phyloP scores from a whole-genome alignment of 2,888 invertebrate genomes.

The Agrochola litura region DNA sequence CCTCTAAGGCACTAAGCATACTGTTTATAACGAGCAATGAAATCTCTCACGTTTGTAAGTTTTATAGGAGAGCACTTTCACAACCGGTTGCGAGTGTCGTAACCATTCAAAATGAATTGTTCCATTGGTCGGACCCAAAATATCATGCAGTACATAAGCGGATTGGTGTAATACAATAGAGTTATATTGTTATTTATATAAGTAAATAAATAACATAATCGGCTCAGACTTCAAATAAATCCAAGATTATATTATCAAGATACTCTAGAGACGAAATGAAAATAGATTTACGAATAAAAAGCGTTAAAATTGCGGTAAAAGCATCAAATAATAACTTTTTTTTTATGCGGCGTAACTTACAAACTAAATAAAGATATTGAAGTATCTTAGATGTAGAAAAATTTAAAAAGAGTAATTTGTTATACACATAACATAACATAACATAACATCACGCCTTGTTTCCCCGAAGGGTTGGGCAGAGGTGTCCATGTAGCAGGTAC shows the following conservation, averaged over 20 bases:
- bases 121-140: slow-evolving; percentile 8
- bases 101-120: slow-evolving; percentile 9
- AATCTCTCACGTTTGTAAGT: slow-evolving; percentile 2
- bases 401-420: no score
- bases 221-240: neutral
- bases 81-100: slow-evolving; percentile 22
- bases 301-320: no score
- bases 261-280: neutral
- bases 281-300: neutral
- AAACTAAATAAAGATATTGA: no score
- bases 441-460: no score
- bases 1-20: slow-evolving; percentile 11
- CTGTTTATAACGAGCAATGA: neutral
- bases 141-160: neutral
- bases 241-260: neutral
- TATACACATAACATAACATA: no score
- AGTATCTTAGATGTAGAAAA: no score
- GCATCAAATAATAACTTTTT: no score
- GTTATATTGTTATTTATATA: neutral
- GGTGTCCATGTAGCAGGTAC: no score
- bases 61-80: slow-evolving; percentile 11
- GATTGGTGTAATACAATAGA: slow-evolving; percentile 19
- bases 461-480: no score
- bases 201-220: neutral
- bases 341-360: neutral